Base-by-base conservation (phyloP, 2,113 vertebrate genomes). In the Turnix velox region DNA sequence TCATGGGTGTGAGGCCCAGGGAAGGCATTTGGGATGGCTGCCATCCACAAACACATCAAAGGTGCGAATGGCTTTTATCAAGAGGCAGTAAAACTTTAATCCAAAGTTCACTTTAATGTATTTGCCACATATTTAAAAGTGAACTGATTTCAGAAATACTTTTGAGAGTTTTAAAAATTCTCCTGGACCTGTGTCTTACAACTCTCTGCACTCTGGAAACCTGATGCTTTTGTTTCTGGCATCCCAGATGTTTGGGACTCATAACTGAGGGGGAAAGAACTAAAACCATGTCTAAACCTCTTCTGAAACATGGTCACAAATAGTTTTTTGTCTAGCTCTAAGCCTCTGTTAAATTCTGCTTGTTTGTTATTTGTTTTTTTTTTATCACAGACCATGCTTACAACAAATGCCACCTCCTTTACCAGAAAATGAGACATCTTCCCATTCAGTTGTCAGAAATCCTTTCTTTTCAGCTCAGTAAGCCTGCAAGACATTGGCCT, bases 51-150 rank as follows among this genome's bases (percentile, higher is more conserved):
- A 82, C 74, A 82, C 87, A 87, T 94, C 94, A 95, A 93, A 96
- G 87, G 91, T 96, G 94, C 2, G 1, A 93, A 85, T 94, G 94
- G 91, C 87, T 93, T 95, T 92, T 93, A 92, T 94, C 89, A 91
- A 77, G 89, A 84, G 49, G 81, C 95, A 93, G 72, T 93, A 93
- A 91, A 94, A 95, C 91, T 80, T 90, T 84, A 96, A 96, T 94
- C 77, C 84, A 79, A 86, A 93, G 39, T 75, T 84, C 66, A 59
- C 81, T 89, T 95, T 54, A 91, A 91, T 85, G 71, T 89, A 66
- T 94, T 92, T 92, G 91, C 91, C 87, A 79, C 81, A 46, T 89
- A 93, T 93, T 96, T 95, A 61, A 92, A 92, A 85, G 49, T 45
- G 74, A 94, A 48, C 27, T 54, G 87, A 88, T 88, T 94, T 93